These are phyloP conservation scores for Tenthredo amoena DNA, from an alignment of 2,888 invertebrate genomes.

Conservation along the genomic window DNA sequence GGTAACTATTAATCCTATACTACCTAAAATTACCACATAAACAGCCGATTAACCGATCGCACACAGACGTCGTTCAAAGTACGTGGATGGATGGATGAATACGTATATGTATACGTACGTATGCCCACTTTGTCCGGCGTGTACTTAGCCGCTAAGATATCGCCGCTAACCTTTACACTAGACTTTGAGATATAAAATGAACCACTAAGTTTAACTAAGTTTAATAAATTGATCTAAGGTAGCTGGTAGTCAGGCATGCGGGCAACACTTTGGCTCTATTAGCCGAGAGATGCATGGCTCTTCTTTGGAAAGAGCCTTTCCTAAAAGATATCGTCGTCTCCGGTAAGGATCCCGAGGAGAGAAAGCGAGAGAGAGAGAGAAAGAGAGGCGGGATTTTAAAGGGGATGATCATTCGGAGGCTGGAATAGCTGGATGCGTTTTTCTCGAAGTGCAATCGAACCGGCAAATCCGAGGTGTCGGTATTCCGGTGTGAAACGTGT, in stretches of 20 bases:
- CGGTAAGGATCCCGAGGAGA: not conserved
- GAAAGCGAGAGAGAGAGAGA: not conserved
- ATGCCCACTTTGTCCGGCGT: not conserved
- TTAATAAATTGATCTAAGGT: conserved; percentile 70
- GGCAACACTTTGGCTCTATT: conserved; percentile 68
- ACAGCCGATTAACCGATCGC: not conserved
- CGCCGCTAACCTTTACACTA: not conserved
- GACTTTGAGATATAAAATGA: conserved; percentile 29
- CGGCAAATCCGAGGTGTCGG: not conserved
- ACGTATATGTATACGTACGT: too few relatives aligned
- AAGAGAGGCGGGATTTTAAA: not conserved
- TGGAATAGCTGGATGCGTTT: not conserved
- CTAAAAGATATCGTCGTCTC: not conserved
- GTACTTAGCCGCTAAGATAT: not conserved
- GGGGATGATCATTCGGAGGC: not conserved
- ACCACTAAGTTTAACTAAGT: conserved; percentile 64
- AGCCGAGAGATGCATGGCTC: conserved; percentile 66
- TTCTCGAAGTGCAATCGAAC: not conserved
- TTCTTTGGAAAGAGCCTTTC: conserved; percentile 59
- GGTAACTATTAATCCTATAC: conserved; percentile 14
- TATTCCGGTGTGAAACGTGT: not conserved
- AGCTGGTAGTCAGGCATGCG: conserved; percentile 62
- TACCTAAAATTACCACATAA: not conserved
- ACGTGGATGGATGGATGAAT: too few relatives aligned
- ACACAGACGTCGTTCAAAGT: not conserved